Evolutionary conservation across 2,113 vertebrate genomes (phyloP).

Genomic region (Danionella cerebrum): DNA sequence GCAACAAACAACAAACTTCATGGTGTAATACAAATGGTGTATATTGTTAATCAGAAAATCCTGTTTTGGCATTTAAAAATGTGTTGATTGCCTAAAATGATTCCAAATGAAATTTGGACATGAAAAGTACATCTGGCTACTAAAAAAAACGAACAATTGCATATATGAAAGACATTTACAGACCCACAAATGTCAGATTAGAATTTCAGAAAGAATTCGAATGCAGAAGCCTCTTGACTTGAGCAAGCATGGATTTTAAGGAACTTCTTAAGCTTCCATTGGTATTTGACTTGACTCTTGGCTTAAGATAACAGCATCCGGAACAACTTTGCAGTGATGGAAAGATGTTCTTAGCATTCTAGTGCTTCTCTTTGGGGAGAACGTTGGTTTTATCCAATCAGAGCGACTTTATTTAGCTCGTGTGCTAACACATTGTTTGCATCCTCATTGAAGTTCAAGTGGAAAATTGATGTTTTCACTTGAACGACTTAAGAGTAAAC

Average conservation of each 20-base stretch:
- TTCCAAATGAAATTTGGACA: too few relatives aligned
- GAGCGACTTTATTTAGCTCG: slow-evolving; percentile 38
- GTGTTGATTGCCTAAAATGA: too few relatives aligned
- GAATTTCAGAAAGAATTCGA: background rate
- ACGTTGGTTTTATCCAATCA: slow-evolving; percentile 29
- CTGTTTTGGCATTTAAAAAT: too few relatives aligned
- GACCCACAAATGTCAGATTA: too few relatives aligned
- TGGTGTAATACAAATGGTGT: too few relatives aligned
- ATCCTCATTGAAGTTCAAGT: background rate
- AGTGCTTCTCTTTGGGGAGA: slow-evolving; percentile 10
- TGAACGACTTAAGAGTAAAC: background rate
- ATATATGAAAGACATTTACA: too few relatives aligned
- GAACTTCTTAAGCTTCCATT: background rate
- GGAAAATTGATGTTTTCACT: slow-evolving; percentile 3
- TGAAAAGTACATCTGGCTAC: too few relatives aligned
- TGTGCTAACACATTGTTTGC: slow-evolving; percentile 33
- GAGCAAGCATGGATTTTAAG: background rate
- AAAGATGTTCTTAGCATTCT: background rate
- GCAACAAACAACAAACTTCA: too few relatives aligned
- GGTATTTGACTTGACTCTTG: background rate
- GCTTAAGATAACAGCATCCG: slow-evolving; percentile 14
- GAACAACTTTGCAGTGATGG: slow-evolving; percentile 4
- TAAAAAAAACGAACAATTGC: too few relatives aligned
- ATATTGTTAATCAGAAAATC: too few relatives aligned
- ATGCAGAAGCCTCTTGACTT: background rate